phyloP scores from a whole-genome alignment of 2,888 invertebrate species.

The Argynnis bischoffii region DNA sequence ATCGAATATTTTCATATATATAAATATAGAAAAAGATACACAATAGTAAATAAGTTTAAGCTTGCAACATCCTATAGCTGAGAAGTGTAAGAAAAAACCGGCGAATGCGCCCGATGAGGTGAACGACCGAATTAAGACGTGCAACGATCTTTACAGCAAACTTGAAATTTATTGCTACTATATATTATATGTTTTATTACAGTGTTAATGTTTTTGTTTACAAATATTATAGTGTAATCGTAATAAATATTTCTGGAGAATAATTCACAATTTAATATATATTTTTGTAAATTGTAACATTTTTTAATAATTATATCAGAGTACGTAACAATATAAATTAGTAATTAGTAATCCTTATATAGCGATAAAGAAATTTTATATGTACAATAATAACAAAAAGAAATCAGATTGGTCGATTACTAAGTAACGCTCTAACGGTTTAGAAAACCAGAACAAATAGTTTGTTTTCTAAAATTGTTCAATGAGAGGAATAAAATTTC shows the following conservation, averaged over 20 bases:
- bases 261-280: background rate
- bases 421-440: slow-evolving; percentile 30
- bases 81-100: slow-evolving; percentile 36
- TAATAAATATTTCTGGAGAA: background rate
- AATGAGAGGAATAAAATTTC: background rate
- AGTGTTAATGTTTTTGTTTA: slow-evolving; percentile 20
- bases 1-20: background rate
- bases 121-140: slow-evolving; percentile 37
- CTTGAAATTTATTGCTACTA: slow-evolving; percentile 29
- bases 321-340: too few species aligned
- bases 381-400: slow-evolving; percentile 17
- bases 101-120: slow-evolving; percentile 33
- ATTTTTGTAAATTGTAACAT: too few species aligned
- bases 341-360: background rate
- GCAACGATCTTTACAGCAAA: slow-evolving; percentile 34
- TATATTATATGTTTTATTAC: slow-evolving; percentile 21
- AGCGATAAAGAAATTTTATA: background rate
- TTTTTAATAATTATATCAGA: too few species aligned
- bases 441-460: slow-evolving; percentile 20
- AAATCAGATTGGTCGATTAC: background rate
- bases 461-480: slow-evolving; percentile 15
- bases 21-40: background rate
- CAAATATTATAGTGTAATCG: background rate
- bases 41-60: slow-evolving; percentile 21
- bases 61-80: slow-evolving; percentile 24